A percentile compares a stretch with the other conserved stretches of the same genome.
Evolutionary conservation across 1,140 invertebrate species (phyloP).

Genomic region (Drosophila tropicalis): DNA sequence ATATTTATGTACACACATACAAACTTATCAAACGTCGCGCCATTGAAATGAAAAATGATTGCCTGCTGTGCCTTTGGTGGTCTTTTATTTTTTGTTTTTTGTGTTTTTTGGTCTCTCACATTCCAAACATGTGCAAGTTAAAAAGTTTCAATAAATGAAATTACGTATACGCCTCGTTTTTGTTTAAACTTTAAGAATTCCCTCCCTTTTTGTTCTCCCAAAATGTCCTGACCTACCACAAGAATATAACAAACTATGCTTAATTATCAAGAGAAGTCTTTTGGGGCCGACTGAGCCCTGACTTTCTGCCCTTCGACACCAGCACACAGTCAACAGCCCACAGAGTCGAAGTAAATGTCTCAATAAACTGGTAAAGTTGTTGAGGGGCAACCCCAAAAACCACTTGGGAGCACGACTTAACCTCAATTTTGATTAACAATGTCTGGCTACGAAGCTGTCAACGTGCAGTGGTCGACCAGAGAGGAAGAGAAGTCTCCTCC

Average conservation of each 20-base stretch:
- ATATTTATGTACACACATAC: slow-evolving; percentile 19
- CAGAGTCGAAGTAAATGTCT: slow-evolving; percentile 65
- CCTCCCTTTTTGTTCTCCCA: neutral
- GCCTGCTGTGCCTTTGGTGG: slow-evolving; percentile 35
- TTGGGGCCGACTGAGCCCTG: slow-evolving; percentile 16
- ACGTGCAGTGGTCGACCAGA: slow-evolving; percentile 51
- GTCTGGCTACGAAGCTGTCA: slow-evolving; percentile 78
- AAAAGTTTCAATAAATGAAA: slow-evolving; percentile 52
- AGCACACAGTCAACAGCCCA: slow-evolving; percentile 4
- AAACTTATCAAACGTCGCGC: slow-evolving; percentile 30
- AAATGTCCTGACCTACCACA: slow-evolving; percentile 44
- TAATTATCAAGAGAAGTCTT: slow-evolving; percentile 55
- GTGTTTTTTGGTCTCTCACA: slow-evolving; percentile 22
- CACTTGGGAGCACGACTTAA: slow-evolving; percentile 67
- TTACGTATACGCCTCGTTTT: slow-evolving; percentile 38
- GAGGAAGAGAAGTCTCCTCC: neutral
- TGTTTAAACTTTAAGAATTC: slow-evolving; percentile 24
- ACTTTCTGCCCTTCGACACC: neutral
- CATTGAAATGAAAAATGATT: slow-evolving; percentile 61
- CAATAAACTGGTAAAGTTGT: slow-evolving; percentile 66
- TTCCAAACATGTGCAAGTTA: slow-evolving; percentile 22
- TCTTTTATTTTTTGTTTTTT: neutral
- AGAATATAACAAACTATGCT: slow-evolving; percentile 52
- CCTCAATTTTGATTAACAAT: slow-evolving; percentile 81
- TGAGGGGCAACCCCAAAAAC: slow-evolving; percentile 27